phyloP scores from a whole-genome alignment of 2,113 vertebrate genomes.

The Stegastes partitus region DNA sequence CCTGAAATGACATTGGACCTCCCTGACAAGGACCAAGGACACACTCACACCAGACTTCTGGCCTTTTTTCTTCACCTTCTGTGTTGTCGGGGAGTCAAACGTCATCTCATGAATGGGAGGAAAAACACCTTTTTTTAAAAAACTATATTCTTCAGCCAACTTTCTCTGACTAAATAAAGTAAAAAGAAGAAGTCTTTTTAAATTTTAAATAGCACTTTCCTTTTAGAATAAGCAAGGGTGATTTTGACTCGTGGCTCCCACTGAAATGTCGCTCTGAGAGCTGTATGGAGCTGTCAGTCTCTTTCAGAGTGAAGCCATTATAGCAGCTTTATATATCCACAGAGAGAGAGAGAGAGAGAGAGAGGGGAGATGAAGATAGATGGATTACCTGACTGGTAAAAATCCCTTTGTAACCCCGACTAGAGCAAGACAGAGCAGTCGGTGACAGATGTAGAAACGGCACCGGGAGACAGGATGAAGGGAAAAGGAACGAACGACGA shows the following conservation, averaged over 20 bases:
- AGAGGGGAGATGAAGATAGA: conserved; percentile 51
- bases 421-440: conserved; percentile 55
- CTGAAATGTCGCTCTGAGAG: conserved; percentile 9
- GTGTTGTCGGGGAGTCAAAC: background rate
- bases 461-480: conserved; percentile 38
- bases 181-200: background rate
- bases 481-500: background rate
- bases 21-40: background rate
- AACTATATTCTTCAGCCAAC: background rate
- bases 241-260: conserved; percentile 13
- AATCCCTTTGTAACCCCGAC: conserved; percentile 45
- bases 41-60: background rate
- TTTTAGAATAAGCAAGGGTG: conserved; percentile 1
- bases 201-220: conserved; percentile 19
- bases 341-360: conserved; percentile 22
- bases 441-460: conserved; percentile 30
- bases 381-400: conserved; percentile 66
- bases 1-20: background rate
- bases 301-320: conserved; percentile 50
- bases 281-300: conserved; percentile 47
- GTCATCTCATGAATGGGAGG: too few relatives aligned
- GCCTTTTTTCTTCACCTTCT: background rate
- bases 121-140: background rate
- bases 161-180: background rate
- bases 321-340: conserved; percentile 28